Conservation (phyloP, 30 jellyfish, hydroid and myxozoan genomes). For the Pelagia noctiluca region DNA sequence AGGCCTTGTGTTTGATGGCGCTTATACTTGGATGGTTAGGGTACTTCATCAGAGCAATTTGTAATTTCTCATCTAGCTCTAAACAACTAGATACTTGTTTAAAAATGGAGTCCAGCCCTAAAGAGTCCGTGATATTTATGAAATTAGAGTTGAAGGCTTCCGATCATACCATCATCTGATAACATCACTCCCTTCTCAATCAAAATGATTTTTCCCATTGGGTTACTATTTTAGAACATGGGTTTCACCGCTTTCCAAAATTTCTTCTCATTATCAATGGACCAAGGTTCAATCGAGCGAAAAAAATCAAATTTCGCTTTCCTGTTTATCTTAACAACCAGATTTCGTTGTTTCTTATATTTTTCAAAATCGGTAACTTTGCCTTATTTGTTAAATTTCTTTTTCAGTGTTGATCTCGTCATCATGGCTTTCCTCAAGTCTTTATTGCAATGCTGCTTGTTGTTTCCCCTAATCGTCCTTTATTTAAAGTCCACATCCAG, state of each 20-base stretch:
- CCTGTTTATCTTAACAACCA: slow-evolving; percentile 17
- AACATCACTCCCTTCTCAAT: no score
- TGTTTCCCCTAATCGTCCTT: background rate
- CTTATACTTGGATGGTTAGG: no score
- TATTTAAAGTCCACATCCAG: no score
- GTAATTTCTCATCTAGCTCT: no score
- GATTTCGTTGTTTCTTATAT: slow-evolving; percentile 5
- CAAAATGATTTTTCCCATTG: slow-evolving; percentile 33
- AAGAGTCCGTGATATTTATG: slow-evolving; percentile 6
- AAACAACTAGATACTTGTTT: no score
- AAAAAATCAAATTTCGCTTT: slow-evolving; percentile 3
- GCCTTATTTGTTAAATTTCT: background rate
- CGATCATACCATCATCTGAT: background rate
- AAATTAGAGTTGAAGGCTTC: background rate
- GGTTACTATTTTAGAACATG: slow-evolving; percentile 29
- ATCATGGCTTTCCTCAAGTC: slow-evolving; percentile 9
- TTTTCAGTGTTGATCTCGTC: slow-evolving; percentile 7
- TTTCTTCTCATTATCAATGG: slow-evolving; percentile 26
- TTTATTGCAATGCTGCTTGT: background rate
- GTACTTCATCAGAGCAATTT: no score
- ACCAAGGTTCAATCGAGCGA: slow-evolving; percentile 13
- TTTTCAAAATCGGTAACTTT: background rate
- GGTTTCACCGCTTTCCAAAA: slow-evolving; percentile 29
- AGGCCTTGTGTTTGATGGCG: no score
- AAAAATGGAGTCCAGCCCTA: slow-evolving; percentile 4